Evolutionary conservation across 2,113 vertebrate species (phyloP).

Genomic region (Zosterops japonicus): DNA sequence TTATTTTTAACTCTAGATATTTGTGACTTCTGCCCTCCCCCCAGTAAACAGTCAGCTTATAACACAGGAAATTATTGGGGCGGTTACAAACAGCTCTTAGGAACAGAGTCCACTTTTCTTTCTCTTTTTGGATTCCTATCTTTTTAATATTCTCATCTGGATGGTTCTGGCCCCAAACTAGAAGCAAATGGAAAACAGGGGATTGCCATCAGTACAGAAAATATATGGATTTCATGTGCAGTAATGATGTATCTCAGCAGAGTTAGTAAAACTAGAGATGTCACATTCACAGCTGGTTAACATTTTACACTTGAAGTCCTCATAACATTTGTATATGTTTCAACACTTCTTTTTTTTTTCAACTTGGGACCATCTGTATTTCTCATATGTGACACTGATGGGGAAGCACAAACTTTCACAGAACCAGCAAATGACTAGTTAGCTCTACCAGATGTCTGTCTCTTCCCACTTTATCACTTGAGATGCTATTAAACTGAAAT

Average conservation of each 20-base stretch:
- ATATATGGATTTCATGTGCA: conserved; percentile 21
- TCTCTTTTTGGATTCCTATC: background rate
- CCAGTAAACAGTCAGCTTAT: conserved; percentile 43
- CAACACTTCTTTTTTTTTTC: background rate
- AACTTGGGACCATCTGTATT: conserved; percentile 47
- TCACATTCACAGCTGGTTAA: conserved; percentile 55
- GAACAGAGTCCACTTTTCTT: background rate
- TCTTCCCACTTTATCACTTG: conserved; percentile 43
- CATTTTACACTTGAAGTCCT: conserved; percentile 52
- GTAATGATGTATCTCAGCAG: conserved; percentile 17
- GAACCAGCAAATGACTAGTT: conserved; percentile 42
- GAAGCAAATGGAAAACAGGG: background rate
- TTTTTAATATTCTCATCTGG: background rate
- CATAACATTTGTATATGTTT: conserved; percentile 53
- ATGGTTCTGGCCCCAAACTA: background rate
- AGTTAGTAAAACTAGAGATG: conserved; percentile 54
- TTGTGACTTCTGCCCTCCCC: conserved; percentile 16
- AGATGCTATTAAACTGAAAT: conserved; percentile 44
- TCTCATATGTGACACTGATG: conserved; percentile 46
- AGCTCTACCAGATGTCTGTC: conserved; percentile 54
- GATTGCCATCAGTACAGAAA: background rate
- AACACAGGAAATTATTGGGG: conserved; percentile 65
- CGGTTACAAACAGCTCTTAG: conserved; percentile 37
- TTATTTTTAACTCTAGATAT: conserved; percentile 68
- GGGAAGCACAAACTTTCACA: conserved; percentile 60